Conservation (phyloP, 2,888 invertebrate genomes). For the Tineola bisselliella region DNA sequence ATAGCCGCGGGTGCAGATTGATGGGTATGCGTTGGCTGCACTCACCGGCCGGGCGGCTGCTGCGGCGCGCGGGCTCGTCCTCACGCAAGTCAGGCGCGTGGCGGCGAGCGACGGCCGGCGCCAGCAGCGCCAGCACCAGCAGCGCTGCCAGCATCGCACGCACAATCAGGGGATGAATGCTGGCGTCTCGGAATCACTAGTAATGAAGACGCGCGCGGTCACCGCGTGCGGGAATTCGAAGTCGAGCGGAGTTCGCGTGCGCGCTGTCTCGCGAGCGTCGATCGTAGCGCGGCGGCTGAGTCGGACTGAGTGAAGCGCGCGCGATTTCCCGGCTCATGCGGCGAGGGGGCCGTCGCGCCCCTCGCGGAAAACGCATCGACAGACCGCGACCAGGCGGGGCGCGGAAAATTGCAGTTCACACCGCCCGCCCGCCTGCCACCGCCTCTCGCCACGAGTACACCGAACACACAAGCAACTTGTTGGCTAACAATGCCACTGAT, state of each 20-base stretch:
- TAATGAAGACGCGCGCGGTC: slow-evolving; percentile 43
- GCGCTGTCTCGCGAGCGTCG: slow-evolving; percentile 30
- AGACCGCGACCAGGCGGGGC: slow-evolving; percentile 38
- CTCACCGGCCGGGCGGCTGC: slow-evolving; percentile 75
- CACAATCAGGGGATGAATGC: slow-evolving; percentile 28
- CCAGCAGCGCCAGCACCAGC: slow-evolving; percentile 49
- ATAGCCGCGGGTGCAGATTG: slow-evolving; percentile 21
- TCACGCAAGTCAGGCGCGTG: slow-evolving; percentile 72
- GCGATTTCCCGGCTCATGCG: slow-evolving; percentile 28
- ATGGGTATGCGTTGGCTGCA: slow-evolving; percentile 25
- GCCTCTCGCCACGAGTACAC: neutral
- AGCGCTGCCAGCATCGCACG: slow-evolving; percentile 49
- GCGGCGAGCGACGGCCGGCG: slow-evolving; percentile 53
- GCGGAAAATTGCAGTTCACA: slow-evolving; percentile 53
- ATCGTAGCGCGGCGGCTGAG: slow-evolving; percentile 52
- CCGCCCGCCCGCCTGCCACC: slow-evolving; percentile 15
- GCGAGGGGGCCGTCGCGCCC: slow-evolving; percentile 50
- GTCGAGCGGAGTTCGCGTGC: slow-evolving; percentile 33
- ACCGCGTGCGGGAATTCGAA: slow-evolving; percentile 30
- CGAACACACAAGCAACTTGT: neutral
- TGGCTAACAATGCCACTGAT: neutral
- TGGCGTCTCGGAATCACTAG: slow-evolving; percentile 60
- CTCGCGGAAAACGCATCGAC: slow-evolving; percentile 56
- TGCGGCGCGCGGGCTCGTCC: slow-evolving; percentile 73
- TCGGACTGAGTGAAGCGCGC: slow-evolving; percentile 51